These are phyloP conservation scores for Napeogenes inachia DNA, from an alignment of 2,888 invertebrate genomes.

Conservation along the genomic window DNA sequence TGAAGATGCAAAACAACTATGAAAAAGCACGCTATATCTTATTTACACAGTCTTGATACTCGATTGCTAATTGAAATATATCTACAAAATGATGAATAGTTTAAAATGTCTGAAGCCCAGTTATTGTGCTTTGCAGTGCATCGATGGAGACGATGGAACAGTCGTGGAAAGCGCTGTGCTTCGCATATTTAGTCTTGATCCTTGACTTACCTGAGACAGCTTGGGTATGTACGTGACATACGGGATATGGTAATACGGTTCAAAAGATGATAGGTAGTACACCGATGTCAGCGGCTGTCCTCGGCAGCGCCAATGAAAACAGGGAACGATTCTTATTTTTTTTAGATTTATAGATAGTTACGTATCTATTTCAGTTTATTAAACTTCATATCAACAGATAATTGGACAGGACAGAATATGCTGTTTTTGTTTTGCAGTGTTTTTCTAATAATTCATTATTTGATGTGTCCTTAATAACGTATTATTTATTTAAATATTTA, in stretches of 20 bases:
- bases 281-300: constrained; percentile 64
- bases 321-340: constrained; percentile 14
- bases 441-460: no score
- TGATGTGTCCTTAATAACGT: no score
- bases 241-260: constrained; percentile 64
- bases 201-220: constrained; percentile 66
- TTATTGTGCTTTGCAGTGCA: constrained; percentile 7
- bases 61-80: no score
- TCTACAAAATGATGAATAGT: neutral
- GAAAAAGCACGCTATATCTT: neutral
- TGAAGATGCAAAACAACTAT: no score
- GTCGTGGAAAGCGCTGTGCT: constrained; percentile 21
- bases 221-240: constrained; percentile 64
- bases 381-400: no score
- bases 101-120: neutral
- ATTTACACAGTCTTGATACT: neutral
- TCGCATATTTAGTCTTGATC: constrained; percentile 18
- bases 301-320: constrained; percentile 38
- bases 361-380: neutral
- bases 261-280: constrained; percentile 64
- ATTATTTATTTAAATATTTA: no score
- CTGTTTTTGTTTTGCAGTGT: no score
- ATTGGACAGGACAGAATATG: no score
- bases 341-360: neutral
- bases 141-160: constrained; percentile 7